Conservation (phyloP, 2,797 vertebrate species). For the Antrozous pallidus region DNA sequence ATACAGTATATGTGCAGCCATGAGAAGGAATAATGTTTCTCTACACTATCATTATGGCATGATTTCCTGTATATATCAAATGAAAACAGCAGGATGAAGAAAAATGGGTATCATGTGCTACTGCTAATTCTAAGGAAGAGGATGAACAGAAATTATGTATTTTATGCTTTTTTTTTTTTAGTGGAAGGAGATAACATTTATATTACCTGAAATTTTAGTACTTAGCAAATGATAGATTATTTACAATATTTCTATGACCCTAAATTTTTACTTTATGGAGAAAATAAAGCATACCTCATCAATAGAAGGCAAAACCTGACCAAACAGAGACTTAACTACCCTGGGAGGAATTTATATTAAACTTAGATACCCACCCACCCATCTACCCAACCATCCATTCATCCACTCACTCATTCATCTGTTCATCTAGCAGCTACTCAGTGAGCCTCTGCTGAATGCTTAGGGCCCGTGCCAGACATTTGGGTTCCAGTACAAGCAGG, state of each 20-base stretch:
- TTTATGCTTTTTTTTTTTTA: background rate
- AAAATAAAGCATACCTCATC: background rate
- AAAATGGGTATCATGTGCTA: background rate
- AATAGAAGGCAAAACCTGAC: background rate
- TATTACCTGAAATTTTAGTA: background rate
- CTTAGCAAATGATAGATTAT: background rate
- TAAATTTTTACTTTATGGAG: background rate
- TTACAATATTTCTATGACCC: background rate
- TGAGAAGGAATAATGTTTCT: background rate
- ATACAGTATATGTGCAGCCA: no score
- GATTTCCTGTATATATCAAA: background rate
- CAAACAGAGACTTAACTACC: background rate
- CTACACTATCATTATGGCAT: background rate
- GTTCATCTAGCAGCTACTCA: no score
- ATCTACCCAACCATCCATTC: no score
- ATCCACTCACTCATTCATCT: no score
- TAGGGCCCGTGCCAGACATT: no score
- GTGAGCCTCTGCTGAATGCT: no score
- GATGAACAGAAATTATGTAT: background rate
- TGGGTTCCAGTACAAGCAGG: no score
- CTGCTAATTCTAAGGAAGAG: background rate
- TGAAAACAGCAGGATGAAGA: background rate
- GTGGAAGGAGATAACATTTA: background rate
- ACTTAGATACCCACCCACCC: background rate
- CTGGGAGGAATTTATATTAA: background rate